These are phyloP conservation scores for Trichomalopsis sarcophagae DNA, from an alignment of 1,140 invertebrate genomes.

Conservation along the genomic window DNA sequence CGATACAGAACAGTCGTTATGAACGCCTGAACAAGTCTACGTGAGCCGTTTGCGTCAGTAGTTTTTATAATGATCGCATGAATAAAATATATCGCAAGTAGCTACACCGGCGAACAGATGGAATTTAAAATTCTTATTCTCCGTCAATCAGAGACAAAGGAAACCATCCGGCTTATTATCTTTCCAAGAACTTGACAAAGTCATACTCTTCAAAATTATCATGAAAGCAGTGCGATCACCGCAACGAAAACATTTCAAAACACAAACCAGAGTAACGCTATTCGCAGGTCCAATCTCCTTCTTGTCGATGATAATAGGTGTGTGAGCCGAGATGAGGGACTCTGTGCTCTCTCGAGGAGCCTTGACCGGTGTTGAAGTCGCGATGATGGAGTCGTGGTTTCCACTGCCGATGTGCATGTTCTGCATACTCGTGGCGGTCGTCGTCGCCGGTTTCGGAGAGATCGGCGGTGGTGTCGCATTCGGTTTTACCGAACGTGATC, in stretches of 20 bases:
- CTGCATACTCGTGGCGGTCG: not conserved
- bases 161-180: not conserved
- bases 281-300: conserved; percentile 59
- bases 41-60: not conserved
- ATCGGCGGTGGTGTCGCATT: conserved; percentile 70
- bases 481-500: conserved; percentile 73
- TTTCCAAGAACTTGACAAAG: too few relatives aligned
- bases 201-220: not conserved
- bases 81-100: not conserved
- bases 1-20: too few relatives aligned
- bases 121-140: not conserved
- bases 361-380: conserved; percentile 68
- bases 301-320: conserved; percentile 58
- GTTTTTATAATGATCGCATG: too few relatives aligned
- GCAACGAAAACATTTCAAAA: not conserved
- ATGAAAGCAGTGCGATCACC: too few relatives aligned
- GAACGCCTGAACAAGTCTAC: too few relatives aligned
- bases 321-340: conserved; percentile 27
- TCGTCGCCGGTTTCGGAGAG: conserved; percentile 65
- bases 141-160: too few relatives aligned
- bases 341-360: conserved; percentile 56
- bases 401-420: not conserved
- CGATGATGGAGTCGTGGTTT: conserved; percentile 64
- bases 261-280: not conserved
- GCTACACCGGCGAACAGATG: too few relatives aligned